Conservation (phyloP, 2,113 vertebrate species). For the Toxostoma redivivum region DNA sequence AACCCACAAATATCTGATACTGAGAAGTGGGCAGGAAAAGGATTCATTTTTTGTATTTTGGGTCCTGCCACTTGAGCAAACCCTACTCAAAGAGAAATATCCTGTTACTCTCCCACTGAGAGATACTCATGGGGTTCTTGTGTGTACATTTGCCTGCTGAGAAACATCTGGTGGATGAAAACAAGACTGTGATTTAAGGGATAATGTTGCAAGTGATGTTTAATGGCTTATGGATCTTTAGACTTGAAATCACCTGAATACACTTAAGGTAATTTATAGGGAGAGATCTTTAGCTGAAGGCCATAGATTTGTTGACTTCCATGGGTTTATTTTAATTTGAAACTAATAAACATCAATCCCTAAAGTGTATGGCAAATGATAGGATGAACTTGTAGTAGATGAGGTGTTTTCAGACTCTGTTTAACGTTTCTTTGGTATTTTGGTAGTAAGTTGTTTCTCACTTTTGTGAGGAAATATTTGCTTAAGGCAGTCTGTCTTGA, state of each 20-base stretch:
- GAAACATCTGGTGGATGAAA: constrained; percentile 17
- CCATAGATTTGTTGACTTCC: background rate
- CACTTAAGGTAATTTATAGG: background rate
- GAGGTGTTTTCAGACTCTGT: background rate
- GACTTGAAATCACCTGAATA: background rate
- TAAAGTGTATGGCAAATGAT: background rate
- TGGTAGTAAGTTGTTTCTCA: background rate
- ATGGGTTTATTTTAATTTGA: background rate
- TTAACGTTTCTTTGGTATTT: background rate
- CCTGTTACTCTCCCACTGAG: background rate
- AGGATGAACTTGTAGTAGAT: background rate
- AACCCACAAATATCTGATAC: background rate
- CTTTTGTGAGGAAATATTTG: background rate
- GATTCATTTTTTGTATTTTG: background rate
- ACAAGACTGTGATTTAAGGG: background rate
- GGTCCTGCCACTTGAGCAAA: background rate
- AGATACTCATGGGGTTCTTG: background rate
- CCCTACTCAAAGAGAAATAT: background rate
- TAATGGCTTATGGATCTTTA: background rate
- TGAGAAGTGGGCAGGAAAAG: background rate
- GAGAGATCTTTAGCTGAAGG: background rate
- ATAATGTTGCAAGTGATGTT: background rate
- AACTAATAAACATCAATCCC: background rate
- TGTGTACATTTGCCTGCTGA: constrained; percentile 37
- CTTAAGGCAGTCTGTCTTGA: background rate